These are phyloP conservation scores for Herminia tarsipennalis DNA, from an alignment of 2,888 invertebrate species.

Conservation along the genomic window DNA sequence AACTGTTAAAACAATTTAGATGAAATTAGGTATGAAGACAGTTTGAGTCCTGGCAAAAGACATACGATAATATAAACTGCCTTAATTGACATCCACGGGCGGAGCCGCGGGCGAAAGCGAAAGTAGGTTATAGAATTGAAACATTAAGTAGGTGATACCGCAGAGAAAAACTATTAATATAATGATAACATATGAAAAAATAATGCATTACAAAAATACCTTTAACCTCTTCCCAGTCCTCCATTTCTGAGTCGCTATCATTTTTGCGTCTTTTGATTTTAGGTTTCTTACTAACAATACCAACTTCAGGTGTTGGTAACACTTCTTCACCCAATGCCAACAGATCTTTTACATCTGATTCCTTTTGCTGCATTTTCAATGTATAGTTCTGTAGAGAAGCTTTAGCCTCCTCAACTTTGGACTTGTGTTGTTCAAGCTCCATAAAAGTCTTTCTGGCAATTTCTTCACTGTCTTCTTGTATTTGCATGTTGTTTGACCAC, in stretches of 20 bases:
- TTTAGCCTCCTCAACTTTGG: conserved; percentile 87
- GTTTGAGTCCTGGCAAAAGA: too few species aligned
- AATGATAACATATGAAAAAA: neutral
- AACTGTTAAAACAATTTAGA: too few species aligned
- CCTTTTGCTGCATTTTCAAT: conserved; percentile 46
- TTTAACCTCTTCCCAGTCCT: conserved; percentile 91
- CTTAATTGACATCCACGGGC: too few species aligned
- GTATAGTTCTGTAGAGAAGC: conserved; percentile 82
- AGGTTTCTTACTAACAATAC: conserved; percentile 49
- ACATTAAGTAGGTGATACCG: too few species aligned
- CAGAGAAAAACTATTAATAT: neutral
- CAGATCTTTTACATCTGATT: conserved; percentile 86
- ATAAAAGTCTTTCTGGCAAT: conserved; percentile 81
- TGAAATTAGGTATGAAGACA: too few species aligned
- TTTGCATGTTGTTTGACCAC: conserved; percentile 63
- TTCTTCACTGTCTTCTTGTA: conserved; percentile 70
- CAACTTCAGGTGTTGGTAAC: conserved; percentile 35
- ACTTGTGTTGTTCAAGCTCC: conserved; percentile 86
- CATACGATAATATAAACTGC: too few species aligned
- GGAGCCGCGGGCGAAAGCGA: too few species aligned
- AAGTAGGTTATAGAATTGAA: too few species aligned
- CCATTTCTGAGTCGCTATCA: conserved; percentile 87
- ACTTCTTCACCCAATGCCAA: conserved; percentile 88
- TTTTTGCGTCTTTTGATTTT: conserved; percentile 56
- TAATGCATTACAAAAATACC: conserved; percentile 62